phyloP scores from a whole-genome alignment of 2,888 invertebrate species.

The Acronicta psi region DNA sequence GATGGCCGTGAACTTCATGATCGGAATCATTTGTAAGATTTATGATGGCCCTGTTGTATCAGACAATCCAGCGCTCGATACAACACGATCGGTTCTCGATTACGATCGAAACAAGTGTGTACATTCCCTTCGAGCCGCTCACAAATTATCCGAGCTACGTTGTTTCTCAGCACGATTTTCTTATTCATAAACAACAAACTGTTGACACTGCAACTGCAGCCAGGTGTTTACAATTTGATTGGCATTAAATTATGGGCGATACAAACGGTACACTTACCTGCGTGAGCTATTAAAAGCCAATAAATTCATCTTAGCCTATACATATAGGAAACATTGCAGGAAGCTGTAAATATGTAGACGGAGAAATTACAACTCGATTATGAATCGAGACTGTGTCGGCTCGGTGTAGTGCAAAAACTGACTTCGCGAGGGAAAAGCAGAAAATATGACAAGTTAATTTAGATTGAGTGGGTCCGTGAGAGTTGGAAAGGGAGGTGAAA shows the following conservation, averaged over 20 bases:
- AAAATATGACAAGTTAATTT: conserved; percentile 84
- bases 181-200: conserved; percentile 44
- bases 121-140: conserved; percentile 27
- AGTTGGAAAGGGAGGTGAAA: conserved; percentile 77
- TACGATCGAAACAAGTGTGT: conserved; percentile 37
- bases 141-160: conserved; percentile 34
- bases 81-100: conserved; percentile 49
- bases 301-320: conserved; percentile 66
- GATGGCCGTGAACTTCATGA: conserved; percentile 71
- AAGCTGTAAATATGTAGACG: conserved; percentile 66
- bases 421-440: conserved; percentile 72
- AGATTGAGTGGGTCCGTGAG: conserved; percentile 77
- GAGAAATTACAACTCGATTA: conserved; percentile 74
- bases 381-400: conserved; percentile 61
- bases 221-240: conserved; percentile 63
- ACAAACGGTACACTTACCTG: conserved; percentile 72
- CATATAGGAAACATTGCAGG: conserved; percentile 66
- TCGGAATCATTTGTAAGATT: conserved; percentile 62
- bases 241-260: conserved; percentile 68
- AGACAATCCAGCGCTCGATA: conserved; percentile 38
- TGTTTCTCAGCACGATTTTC: conserved; percentile 45
- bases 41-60: conserved; percentile 60
- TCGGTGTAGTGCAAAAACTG: conserved; percentile 67
- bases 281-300: conserved; percentile 73
- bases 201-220: conserved; percentile 43